Evolutionary conservation across 2,113 vertebrate genomes (phyloP).

Genomic region (Todiramphus chloris): DNA sequence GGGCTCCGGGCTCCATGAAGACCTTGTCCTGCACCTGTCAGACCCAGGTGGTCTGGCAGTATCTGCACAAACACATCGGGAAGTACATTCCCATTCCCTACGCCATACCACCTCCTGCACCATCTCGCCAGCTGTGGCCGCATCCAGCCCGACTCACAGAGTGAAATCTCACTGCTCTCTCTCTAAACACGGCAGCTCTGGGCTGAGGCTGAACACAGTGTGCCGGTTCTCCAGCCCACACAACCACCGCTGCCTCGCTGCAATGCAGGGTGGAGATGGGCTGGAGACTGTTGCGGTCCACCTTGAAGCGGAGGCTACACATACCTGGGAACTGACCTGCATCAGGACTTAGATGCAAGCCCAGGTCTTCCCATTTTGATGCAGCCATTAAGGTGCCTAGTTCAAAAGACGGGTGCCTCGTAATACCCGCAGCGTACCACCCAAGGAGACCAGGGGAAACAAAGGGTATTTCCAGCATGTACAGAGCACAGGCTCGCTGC

Average conservation of each 20-base stretch:
- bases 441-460: neutral
- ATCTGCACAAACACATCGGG: too few relatives aligned
- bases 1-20: neutral
- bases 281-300: neutral
- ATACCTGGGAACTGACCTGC: neutral
- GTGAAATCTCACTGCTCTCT: neutral
- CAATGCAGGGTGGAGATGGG: neutral
- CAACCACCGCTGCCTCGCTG: fast-evolving
- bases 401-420: neutral
- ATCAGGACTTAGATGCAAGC: neutral
- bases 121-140: neutral
- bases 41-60: neutral
- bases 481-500: neutral
- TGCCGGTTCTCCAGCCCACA: neutral
- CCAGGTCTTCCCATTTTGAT: neutral
- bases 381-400: too few relatives aligned
- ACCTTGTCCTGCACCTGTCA: neutral
- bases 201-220: fast-evolving
- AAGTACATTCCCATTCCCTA: neutral
- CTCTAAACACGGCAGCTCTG: too few relatives aligned
- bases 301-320: fast-evolving
- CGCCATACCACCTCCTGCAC: neutral
- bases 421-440: neutral
- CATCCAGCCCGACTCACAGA: too few relatives aligned
- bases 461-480: neutral